Evolutionary conservation across 2,113 vertebrate species (phyloP).

Genomic region (Mesembrinibis cayennensis): DNA sequence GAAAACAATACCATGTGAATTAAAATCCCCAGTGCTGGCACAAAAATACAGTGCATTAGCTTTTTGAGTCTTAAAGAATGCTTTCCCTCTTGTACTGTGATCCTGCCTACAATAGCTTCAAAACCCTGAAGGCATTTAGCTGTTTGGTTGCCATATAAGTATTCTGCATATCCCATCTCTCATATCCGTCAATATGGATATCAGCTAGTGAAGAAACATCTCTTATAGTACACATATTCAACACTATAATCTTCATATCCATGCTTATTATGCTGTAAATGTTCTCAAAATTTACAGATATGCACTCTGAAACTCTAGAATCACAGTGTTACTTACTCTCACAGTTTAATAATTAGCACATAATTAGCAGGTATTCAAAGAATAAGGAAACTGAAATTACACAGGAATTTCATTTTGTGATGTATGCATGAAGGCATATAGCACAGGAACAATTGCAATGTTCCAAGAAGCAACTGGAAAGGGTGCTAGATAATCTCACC

Average conservation of each 20-base stretch:
- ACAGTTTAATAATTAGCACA: background rate
- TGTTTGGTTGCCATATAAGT: background rate
- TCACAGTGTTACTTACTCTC: background rate
- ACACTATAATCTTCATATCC: background rate
- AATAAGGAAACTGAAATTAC: background rate
- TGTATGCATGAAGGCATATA: background rate
- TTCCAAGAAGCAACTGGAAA: accelerated
- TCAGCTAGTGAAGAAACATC: background rate
- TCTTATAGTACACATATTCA: background rate
- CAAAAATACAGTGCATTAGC: background rate
- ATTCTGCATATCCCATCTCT: background rate
- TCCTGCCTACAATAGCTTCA: background rate
- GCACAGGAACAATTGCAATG: background rate
- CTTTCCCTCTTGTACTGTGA: background rate
- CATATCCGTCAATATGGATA: background rate
- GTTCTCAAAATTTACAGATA: background rate
- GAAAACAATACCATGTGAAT: background rate
- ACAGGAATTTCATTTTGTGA: background rate
- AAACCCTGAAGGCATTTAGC: background rate
- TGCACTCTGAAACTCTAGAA: background rate
- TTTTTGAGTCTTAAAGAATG: background rate
- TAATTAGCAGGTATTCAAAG: background rate
- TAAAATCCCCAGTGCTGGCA: background rate
- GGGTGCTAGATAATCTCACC: background rate
- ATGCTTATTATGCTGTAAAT: background rate